Base-by-base conservation (phyloP, 2,113 vertebrate species). In the Lucifuga dentata region DNA sequence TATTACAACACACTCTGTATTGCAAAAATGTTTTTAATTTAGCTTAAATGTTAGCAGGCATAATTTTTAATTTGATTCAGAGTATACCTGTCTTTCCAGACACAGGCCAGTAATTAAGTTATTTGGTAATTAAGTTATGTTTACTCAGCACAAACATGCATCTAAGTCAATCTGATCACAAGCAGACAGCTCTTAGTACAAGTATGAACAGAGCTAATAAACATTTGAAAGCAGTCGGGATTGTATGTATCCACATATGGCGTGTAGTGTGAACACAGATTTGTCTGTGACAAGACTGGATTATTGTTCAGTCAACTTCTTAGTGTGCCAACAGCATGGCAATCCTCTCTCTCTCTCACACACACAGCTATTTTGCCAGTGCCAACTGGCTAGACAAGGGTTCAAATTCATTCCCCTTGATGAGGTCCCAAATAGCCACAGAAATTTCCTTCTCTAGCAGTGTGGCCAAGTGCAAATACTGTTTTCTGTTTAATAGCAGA, bases 11-110 rank as follows among this genome's bases (percentile, higher is more conserved):
- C 16, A 51, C 20, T 32, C 0, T 40, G 19, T 35, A n/a, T 56
- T 60, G 19, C 41, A 53, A 35, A 53, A 60, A 17, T 64, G 73
- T 78, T 78, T 71, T 73, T 68, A 52, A 21, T 70, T 35, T 60
- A 75, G 57, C 64, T 73, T 60, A 19, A 46, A 52, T 38, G 36
- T 26, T 65, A n/a, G 29, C 76, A 65, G 55, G 35, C 12, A 48
- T 56, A 53, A 84, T 69, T 49, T 26, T 58, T 19, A 5, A 44
- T 57, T 59, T 60, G 49, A 70, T 74, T 73, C 50, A 45, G 15
- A 40, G 13, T 33, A 46, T 29, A 15, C 21, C 9, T 50, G 5
- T 55, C 19, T 62, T 38, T 73, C 59, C 41, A 3, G 41, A 50
- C 5, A 52, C 16, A 51, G 26, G 44, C 17, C 7, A 60, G 46